Evolutionary conservation across 2,113 vertebrate species (phyloP).

Genomic region (Zosterops hypoxanthus): DNA sequence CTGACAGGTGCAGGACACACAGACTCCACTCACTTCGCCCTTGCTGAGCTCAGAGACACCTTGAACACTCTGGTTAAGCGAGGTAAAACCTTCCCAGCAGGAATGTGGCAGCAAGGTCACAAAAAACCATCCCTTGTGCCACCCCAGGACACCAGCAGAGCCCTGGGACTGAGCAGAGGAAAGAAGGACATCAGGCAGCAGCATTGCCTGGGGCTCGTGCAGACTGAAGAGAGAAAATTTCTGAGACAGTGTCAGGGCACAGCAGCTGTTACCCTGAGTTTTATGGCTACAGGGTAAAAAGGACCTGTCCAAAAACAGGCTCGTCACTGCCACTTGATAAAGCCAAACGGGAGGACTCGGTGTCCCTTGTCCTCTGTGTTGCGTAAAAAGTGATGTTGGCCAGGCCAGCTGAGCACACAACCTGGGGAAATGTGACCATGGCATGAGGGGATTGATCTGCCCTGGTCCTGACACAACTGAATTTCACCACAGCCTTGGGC

Average conservation of each 20-base stretch:
- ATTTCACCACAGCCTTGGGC: neutral
- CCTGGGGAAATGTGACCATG: neutral
- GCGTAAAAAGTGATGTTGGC: neutral
- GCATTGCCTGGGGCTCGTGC: neutral
- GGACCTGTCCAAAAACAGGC: neutral
- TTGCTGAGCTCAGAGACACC: neutral
- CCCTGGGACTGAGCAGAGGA: neutral
- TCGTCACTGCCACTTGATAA: neutral
- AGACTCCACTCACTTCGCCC: accelerated
- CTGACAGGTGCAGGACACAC: neutral
- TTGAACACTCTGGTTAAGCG: too few species aligned
- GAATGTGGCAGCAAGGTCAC: neutral
- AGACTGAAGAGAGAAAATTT: neutral
- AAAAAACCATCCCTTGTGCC: neutral
- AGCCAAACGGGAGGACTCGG: neutral
- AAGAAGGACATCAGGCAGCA: neutral
- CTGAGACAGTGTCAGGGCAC: neutral
- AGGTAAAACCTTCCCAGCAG: neutral
- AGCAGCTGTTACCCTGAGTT: neutral
- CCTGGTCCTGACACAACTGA: accelerated
- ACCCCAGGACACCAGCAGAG: neutral
- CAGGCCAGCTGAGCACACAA: neutral
- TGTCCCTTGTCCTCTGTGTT: neutral
- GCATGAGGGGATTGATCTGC: neutral
- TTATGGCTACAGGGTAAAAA: neutral